phyloP scores from a whole-genome alignment of 2,888 invertebrate species.

The Leucophora obtusa region DNA sequence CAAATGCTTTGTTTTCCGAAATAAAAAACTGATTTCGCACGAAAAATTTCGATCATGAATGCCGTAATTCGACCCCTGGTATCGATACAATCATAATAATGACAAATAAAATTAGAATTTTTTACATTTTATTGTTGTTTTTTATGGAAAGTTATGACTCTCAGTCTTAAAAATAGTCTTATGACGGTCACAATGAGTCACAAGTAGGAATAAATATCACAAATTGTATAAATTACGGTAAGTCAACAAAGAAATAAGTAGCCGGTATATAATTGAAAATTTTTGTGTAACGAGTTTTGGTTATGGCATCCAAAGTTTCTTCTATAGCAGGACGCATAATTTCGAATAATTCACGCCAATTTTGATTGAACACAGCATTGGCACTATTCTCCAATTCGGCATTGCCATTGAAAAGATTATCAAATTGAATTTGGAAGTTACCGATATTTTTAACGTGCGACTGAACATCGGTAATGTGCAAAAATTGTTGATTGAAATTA shows the following conservation, averaged over 20 bases:
- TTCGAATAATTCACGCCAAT: conserved; percentile 84
- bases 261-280: conserved; percentile 84
- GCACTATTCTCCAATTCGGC: conserved; percentile 81
- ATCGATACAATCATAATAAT: no score
- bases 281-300: conserved; percentile 81
- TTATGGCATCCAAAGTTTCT: conserved; percentile 83
- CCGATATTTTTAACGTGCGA: conserved; percentile 78
- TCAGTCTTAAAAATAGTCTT: no score
- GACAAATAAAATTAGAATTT: no score
- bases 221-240: conserved; percentile 67
- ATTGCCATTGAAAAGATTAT: conserved; percentile 81
- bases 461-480: conserved; percentile 39
- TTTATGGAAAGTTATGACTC: no score
- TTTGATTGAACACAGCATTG: conserved; percentile 84
- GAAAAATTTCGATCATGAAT: no score
- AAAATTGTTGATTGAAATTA: conserved; percentile 39
- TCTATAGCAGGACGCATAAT: conserved; percentile 83
- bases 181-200: no score
- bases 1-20: no score
- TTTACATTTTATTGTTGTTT: no score
- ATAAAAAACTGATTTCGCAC: no score
- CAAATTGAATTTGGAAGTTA: conserved; percentile 82
- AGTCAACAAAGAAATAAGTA: conserved; percentile 82
- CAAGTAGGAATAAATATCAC: conserved; percentile 14
- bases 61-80: no score